Evolutionary conservation across 2,888 invertebrate genomes (phyloP).

Genomic region (Idaea biselata): DNA sequence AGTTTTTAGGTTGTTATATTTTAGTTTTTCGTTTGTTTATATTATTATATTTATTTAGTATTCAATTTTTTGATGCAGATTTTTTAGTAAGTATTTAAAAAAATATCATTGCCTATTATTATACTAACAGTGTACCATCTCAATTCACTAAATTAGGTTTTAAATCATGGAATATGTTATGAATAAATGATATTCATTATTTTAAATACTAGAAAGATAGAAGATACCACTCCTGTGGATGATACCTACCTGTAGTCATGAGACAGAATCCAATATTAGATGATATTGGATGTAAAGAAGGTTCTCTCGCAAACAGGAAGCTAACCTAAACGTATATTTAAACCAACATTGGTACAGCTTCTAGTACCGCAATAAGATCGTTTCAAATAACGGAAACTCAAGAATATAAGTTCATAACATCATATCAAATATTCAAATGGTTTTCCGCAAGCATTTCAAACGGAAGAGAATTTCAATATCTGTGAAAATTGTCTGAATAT

Average conservation of each 20-base stretch:
- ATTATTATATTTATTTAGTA: too few relatives aligned
- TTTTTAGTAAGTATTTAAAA: too few relatives aligned
- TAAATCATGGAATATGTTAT: too few relatives aligned
- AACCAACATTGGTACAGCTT: neutral
- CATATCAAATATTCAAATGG: neutral
- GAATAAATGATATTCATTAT: too few relatives aligned
- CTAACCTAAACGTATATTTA: neutral
- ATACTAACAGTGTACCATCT: too few relatives aligned
- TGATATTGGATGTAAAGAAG: neutral
- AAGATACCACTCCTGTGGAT: too few relatives aligned
- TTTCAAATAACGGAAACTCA: neutral
- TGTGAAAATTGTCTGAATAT: neutral
- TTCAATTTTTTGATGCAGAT: too few relatives aligned
- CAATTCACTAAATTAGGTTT: too few relatives aligned
- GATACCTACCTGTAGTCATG: neutral
- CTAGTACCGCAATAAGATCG: neutral
- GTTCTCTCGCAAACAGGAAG: neutral
- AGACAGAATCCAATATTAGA: neutral
- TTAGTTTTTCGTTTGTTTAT: too few relatives aligned
- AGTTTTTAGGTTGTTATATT: too few relatives aligned
- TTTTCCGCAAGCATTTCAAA: neutral
- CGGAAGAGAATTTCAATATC: neutral
- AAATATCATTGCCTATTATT: too few relatives aligned
- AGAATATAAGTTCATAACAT: conserved; percentile 1
- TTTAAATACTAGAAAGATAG: too few relatives aligned